Evolutionary conservation across 1,140 invertebrate genomes (phyloP).

Genomic region (Hypothenemus hampei): DNA sequence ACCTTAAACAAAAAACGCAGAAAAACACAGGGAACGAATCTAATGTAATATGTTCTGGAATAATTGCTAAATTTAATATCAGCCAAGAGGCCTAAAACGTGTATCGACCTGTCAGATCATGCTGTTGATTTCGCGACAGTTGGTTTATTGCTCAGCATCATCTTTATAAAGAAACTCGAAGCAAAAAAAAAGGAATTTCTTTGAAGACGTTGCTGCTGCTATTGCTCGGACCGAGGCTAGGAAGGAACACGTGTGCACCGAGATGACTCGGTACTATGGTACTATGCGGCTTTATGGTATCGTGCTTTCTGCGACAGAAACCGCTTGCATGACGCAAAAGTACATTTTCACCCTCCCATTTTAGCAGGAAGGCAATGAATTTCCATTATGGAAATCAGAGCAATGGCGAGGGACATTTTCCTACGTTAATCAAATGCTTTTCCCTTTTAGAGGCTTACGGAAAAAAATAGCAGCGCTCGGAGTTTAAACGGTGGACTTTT

Average conservation of each 20-base stretch:
- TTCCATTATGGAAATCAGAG: slow-evolving; percentile 18
- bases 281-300: slow-evolving; percentile 20
- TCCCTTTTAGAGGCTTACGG: not conserved
- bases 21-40: too few relatives aligned
- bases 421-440: slow-evolving; percentile 9
- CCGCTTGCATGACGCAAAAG: slow-evolving; percentile 7
- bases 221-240: slow-evolving; percentile 1
- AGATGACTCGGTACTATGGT: slow-evolving; percentile 26
- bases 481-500: too few relatives aligned
- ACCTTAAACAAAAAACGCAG: too few relatives aligned
- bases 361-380: slow-evolving; percentile 9
- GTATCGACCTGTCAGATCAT: not conserved
- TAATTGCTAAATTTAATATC: too few relatives aligned
- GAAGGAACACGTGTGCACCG: slow-evolving; percentile 23
- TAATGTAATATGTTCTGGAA: too few relatives aligned
- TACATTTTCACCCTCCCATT: too few relatives aligned
- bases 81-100: too few relatives aligned
- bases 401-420: not conserved
- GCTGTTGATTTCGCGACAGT: slow-evolving; percentile 11
- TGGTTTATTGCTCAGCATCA: slow-evolving; percentile 18
- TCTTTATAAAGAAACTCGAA: slow-evolving; percentile 9
- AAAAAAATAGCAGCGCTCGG: too few relatives aligned
- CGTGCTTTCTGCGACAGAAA: not conserved
- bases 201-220: slow-evolving; percentile 21
- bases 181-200: slow-evolving; percentile 16